Evolutionary conservation across 2,797 vertebrate genomes (phyloP).

Genomic region (Sternotherus odoratus): DNA sequence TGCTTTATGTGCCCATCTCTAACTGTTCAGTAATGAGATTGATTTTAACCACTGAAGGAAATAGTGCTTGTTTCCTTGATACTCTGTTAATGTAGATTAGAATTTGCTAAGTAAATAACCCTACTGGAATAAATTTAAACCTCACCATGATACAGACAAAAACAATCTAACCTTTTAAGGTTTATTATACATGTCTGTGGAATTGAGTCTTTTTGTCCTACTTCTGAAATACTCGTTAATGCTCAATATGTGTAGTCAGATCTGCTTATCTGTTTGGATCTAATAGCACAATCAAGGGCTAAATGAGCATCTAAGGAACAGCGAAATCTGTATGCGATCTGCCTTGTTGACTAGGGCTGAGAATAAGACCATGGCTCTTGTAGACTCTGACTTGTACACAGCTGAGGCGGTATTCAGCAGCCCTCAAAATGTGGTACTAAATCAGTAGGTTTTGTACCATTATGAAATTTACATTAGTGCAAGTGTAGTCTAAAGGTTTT

Average conservation of each 20-base stretch:
- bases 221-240: not conserved
- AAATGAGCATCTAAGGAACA: not conserved
- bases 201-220: not conserved
- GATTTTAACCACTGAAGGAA: not conserved
- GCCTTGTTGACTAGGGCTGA: not conserved
- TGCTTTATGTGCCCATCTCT: not conserved
- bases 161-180: slow-evolving; percentile 20
- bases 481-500: not conserved
- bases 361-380: not conserved
- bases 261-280: accelerated
- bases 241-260: not conserved
- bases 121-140: slow-evolving; percentile 27
- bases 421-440: not conserved
- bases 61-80: slow-evolving; percentile 7
- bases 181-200: not conserved
- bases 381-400: not conserved
- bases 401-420: not conserved
- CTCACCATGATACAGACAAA: not conserved
- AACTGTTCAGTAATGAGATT: not conserved
- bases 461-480: not conserved
- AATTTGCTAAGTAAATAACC: slow-evolving; percentile 32
- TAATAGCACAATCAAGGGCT: not conserved
- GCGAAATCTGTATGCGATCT: not conserved
- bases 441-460: not conserved
- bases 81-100: not conserved